A percentile compares a stretch with the other conserved stretches of the same genome.
Evolutionary conservation across 2,113 vertebrate genomes (phyloP).

Genomic region (Osmerus mordax): DNA sequence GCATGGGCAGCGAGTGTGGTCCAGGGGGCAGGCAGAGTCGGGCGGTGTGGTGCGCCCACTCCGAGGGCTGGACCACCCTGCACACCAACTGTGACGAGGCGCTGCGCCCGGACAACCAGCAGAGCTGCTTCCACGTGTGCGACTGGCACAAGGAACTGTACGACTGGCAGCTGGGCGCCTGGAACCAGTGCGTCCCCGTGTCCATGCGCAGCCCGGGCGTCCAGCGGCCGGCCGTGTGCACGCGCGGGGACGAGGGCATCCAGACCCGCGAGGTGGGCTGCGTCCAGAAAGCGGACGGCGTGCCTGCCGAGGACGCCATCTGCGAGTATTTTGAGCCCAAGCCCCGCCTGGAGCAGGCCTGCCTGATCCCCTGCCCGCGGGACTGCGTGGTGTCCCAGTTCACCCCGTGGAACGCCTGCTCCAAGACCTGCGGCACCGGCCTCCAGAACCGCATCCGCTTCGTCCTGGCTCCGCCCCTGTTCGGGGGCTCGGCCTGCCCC

Average conservation of each 20-base stretch:
- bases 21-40: conserved; percentile 91
- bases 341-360: conserved; percentile 90
- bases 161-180: conserved; percentile 88
- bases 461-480: conserved; percentile 84
- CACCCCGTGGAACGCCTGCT: conserved; percentile 85
- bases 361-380: conserved; percentile 89
- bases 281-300: conserved; percentile 78
- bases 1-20: conserved; percentile 95
- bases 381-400: conserved; percentile 90
- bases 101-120: conserved; percentile 85
- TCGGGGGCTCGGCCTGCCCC: conserved; percentile 85
- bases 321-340: conserved; percentile 97
- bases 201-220: conserved; percentile 67
- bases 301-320: conserved; percentile 82
- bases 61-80: conserved; percentile 94
- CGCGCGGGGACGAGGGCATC: conserved; percentile 88
- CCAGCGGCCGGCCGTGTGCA: conserved; percentile 73
- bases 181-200: conserved; percentile 88
- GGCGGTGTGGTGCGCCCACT: conserved; percentile 93
- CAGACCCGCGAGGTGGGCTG: conserved; percentile 88
- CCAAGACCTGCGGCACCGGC: conserved; percentile 86
- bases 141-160: conserved; percentile 96
- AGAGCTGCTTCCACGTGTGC: conserved; percentile 90
- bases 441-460: conserved; percentile 84
- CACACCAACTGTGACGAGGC: conserved; percentile 86